Conservation (phyloP, 2,888 invertebrate genomes). For the Meandrusa payeni region DNA sequence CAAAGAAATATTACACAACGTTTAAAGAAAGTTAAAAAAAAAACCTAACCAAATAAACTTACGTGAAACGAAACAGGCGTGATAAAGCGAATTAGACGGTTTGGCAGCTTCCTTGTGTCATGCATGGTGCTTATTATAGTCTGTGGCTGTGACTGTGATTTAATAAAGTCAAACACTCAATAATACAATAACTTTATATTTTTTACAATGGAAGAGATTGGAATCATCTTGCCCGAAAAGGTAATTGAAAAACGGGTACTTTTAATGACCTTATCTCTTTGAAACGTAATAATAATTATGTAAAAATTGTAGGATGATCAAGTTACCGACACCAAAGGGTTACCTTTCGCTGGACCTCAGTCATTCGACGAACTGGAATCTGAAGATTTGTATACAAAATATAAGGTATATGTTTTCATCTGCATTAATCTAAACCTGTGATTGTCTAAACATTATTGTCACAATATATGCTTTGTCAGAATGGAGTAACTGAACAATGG, state of each 20-base stretch:
- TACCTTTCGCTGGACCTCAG: constrained; percentile 84
- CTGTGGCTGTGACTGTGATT: background rate
- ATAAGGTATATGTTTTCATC: constrained; percentile 92
- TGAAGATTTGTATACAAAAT: constrained; percentile 97
- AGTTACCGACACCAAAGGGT: constrained; percentile 82
- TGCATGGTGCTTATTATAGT: background rate
- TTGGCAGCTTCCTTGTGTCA: constrained; percentile 5
- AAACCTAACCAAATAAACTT: constrained; percentile 3
- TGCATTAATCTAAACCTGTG: no score
- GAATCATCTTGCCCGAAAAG: constrained; percentile 89
- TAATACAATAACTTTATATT: constrained; percentile 5
- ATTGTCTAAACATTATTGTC: no score
- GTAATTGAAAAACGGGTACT: constrained; percentile 75
- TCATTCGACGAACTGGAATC: constrained; percentile 91
- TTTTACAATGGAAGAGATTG: constrained; percentile 89
- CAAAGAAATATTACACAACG: no score
- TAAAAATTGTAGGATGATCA: constrained; percentile 80
- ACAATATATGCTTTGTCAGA: no score
- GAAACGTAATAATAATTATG: constrained; percentile 4
- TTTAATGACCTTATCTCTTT: no score
- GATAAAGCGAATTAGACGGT: constrained; percentile 9
- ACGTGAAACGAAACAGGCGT: constrained; percentile 12
- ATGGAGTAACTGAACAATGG: no score
- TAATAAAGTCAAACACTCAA: no score
- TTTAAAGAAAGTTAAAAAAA: no score